These are phyloP conservation scores for Phrynocephalus forsythii DNA, from an alignment of 2,797 vertebrate genomes.

Conservation along the genomic window DNA sequence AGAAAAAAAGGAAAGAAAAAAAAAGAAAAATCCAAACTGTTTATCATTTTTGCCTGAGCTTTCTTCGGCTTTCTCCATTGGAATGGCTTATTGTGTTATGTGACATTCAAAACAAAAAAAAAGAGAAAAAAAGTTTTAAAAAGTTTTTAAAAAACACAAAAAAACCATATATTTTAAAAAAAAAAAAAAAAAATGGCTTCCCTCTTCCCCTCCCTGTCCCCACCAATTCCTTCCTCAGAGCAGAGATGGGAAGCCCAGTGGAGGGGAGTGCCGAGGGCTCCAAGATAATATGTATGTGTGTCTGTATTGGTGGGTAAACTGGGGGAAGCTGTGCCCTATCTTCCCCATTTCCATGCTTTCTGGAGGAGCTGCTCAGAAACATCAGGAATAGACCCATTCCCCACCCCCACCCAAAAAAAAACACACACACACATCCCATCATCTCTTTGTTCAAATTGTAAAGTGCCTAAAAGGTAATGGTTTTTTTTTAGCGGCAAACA, in stretches of 20 bases:
- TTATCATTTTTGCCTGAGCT: constrained; percentile 77
- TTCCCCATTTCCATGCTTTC: constrained; percentile 18
- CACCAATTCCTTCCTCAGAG: constrained; percentile 44
- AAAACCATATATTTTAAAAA: constrained; percentile 43
- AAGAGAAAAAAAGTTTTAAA: constrained; percentile 72
- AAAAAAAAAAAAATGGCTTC: constrained; percentile 26
- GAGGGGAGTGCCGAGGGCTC: constrained; percentile 44
- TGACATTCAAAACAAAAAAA: constrained; percentile 80
- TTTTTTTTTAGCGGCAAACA: constrained; percentile 22
- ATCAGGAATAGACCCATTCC: constrained; percentile 25
- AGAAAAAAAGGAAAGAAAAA: background rate
- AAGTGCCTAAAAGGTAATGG: constrained; percentile 37
- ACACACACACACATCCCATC: background rate
- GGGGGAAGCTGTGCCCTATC: constrained; percentile 19
- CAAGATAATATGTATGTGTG: background rate
- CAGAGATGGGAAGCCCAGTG: constrained; percentile 45
- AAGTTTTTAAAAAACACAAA: constrained; percentile 19
- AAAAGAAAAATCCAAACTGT: constrained; percentile 75
- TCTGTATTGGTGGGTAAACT: constrained; percentile 39
- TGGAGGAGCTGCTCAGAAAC: constrained; percentile 43
- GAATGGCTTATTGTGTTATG: constrained; percentile 88
- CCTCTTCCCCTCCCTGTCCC: constrained; percentile 35
- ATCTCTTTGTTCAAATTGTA: constrained; percentile 29
- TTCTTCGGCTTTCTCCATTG: constrained; percentile 91
- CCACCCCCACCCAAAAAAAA: too few species aligned